Evolutionary conservation across 1,140 invertebrate genomes (phyloP), one percentile per base, ranked within the genome.

Genomic region (Drosophila ogumai): DNA sequence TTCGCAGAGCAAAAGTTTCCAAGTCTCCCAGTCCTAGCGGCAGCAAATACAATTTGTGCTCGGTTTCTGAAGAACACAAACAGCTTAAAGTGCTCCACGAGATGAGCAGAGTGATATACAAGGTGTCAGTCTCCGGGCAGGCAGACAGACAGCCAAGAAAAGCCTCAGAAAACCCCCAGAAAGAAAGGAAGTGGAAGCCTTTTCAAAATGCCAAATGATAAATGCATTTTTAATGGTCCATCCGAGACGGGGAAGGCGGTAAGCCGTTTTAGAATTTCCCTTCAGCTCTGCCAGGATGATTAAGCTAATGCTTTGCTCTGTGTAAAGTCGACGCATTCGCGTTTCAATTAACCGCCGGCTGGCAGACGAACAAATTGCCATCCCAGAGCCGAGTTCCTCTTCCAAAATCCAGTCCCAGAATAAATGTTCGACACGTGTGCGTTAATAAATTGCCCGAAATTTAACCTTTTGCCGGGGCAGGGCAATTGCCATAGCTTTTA

Each of bases 161-260:
- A 36, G 25, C 3, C 49, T 5, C 12, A 22, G 49, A 34, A 52
- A 52, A 36, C 17, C 6, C 3, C 3, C 12, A 22, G 19, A 54
- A 54, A 54, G 31, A 32, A 71, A 72, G 82, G 79, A 87, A 87
- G 82, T 28, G 22, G 82, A 87, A 87, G 82, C 82, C 82, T 84
- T 87, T 88, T 74, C 52, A 72, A 87, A 87, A 87, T 82, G 76
- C 84, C 80, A 87, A 87, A 87, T 87, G 82, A 87, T 87, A 87
- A 87, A 87, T 87, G 82, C 82, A 87, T 87, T 87, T 87, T 87
- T 87, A 87, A 87, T 87, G 82, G 82, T 88, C 75, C 84, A 50
- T 47, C 59, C 61, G 58, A 71, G 78, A 67, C 59, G 55, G 17
- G 17, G 10, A n/a, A 19, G 41, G 22, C 57, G 47, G 59, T 55